These are phyloP conservation scores for Myathropa florea DNA, from an alignment of 2,888 invertebrate genomes.

Conservation along the genomic window DNA sequence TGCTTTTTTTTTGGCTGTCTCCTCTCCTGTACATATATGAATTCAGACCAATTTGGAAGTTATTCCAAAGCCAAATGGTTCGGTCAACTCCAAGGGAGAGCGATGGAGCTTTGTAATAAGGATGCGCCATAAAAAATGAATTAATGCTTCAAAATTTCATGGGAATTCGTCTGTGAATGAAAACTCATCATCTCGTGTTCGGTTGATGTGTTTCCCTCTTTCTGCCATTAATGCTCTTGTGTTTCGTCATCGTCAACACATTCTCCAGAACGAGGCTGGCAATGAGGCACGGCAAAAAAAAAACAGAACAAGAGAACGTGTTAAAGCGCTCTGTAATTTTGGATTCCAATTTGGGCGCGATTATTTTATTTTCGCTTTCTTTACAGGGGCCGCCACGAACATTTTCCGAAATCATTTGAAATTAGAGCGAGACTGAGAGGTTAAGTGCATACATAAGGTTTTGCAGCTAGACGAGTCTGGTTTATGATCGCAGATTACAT, in stretches of 20 bases:
- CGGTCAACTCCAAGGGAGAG: not conserved
- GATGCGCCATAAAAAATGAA: constrained; percentile 8
- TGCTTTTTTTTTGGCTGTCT: not conserved
- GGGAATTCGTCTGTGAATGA: constrained; percentile 59
- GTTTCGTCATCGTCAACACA: constrained; percentile 8
- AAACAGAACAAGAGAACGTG: constrained; percentile 2
- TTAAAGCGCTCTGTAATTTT: constrained; percentile 63
- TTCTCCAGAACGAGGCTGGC: not conserved
- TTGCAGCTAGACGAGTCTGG: not conserved
- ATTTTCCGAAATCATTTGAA: constrained; percentile 25
- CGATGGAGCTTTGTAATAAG: not conserved
- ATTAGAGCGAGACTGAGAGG: constrained; percentile 26
- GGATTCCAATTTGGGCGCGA: constrained; percentile 42
- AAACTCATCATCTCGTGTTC: constrained; percentile 38
- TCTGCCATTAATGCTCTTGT: not conserved
- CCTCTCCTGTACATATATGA: not conserved
- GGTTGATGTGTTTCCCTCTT: not conserved
- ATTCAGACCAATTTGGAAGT: constrained; percentile 23
- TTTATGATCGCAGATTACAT: not conserved
- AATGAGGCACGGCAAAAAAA: not conserved
- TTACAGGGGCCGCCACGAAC: not conserved
- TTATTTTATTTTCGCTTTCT: constrained; percentile 48
- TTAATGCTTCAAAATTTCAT: constrained; percentile 41
- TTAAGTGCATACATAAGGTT: too few relatives aligned
- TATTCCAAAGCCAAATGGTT: constrained; percentile 28